Evolutionary conservation across 2,888 invertebrate species (phyloP), one percentile per base, ranked within the genome.

Genomic region (Calliopum simillimum): DNA sequence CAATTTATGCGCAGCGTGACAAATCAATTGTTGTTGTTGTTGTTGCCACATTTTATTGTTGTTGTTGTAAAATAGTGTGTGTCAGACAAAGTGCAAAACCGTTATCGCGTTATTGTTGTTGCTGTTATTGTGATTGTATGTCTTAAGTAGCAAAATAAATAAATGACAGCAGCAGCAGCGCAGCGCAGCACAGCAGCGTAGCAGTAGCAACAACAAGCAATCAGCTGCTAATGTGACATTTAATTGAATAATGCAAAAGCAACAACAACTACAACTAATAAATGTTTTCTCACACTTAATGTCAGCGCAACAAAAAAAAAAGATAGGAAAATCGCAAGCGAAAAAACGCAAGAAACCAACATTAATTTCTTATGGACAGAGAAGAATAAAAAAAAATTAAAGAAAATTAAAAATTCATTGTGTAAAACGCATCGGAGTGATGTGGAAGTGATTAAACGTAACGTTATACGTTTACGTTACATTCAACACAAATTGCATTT

Each of bases 1-100:
- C 80, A 82, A 82, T 82, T 82, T 82, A 82, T 81, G 82, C 79
- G 79, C 82, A 80, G 78, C 82, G 79, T 82, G 82, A 76, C 76
- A 76, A 76, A 74, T 76, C 76, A 76, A 76, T 75, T 76, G 23
- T 69, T 68, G 21, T 43, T 65, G 65, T 63, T 53, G n/a, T 6
- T 4, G n/a, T 6, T 16, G 49, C 13, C 49, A 16, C 49, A 33
- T 33, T 33, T 47, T 47, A 11, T 47, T 25, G 13, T n/a, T 56
- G 11, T 56, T 56, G 19, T 56, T 56, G 13, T 21, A 56, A 56
- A 21, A 33, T 25, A 23, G 41, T 59, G 59, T 16, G 19, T 56
- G 56, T 23, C 13, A 47, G n/a, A 58, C n/a, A n/a, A 13, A 21
- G 23, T 5, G 23, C 11, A 21, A 19, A 61, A 47, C 61, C 61